A percentile compares a stretch with the other conserved stretches of the same genome.
Evolutionary conservation across 1,140 invertebrate species (phyloP).

Genomic region (Brachionus paranguensis): DNA sequence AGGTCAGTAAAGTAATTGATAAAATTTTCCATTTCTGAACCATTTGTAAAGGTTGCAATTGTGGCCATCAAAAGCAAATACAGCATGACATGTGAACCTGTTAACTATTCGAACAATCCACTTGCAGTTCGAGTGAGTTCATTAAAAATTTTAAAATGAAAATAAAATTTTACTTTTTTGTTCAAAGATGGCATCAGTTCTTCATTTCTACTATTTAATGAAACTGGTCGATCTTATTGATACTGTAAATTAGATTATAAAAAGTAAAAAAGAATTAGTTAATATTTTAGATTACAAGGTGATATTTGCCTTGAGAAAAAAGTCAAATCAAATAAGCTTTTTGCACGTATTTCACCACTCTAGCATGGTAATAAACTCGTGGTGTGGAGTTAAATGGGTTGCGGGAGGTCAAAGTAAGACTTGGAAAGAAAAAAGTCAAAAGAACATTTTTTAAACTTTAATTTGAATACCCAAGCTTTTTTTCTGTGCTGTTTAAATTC

Average conservation of each 20-base stretch:
- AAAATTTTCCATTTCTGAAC: not conserved
- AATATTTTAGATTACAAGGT: not conserved
- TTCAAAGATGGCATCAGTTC: constrained; percentile 41
- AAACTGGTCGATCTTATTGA: constrained; percentile 44
- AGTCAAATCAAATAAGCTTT: constrained; percentile 67
- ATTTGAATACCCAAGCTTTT: not conserved
- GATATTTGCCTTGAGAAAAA: constrained; percentile 64
- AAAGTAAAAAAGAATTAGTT: not conserved
- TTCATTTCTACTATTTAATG: constrained; percentile 44
- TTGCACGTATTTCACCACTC: constrained; percentile 67
- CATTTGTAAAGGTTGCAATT: constrained; percentile 43
- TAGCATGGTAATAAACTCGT: constrained; percentile 53
- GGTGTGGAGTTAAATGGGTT: constrained; percentile 47
- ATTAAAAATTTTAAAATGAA: not conserved
- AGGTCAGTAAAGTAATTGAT: constrained; percentile 39
- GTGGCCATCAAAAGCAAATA: constrained; percentile 44
- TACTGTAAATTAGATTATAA: constrained; percentile 38
- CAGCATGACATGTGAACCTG: constrained; percentile 46
- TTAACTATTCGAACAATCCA: constrained; percentile 44
- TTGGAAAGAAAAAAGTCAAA: not conserved
- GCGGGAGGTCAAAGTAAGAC: constrained; percentile 43
- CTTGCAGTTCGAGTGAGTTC: constrained; percentile 39
- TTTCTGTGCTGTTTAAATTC: constrained; percentile 61
- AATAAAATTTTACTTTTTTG: not conserved
- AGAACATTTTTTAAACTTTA: not conserved